Evolutionary conservation across 1,140 invertebrate species (phyloP).

Genomic region (Neodiprion pinetum): DNA sequence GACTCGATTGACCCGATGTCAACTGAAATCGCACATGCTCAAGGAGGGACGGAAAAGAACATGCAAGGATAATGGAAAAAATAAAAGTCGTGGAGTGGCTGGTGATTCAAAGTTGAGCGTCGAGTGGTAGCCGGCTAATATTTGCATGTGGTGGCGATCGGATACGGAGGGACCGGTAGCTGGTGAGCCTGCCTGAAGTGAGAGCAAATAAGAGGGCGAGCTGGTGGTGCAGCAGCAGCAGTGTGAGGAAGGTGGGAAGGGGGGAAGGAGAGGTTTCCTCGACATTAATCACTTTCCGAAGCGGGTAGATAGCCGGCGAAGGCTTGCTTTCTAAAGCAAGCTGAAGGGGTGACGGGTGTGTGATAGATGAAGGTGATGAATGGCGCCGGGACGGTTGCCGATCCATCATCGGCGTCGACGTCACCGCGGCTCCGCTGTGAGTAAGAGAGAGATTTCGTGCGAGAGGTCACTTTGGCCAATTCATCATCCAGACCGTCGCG

Average conservation of each 20-base stretch:
- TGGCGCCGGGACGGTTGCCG: slow-evolving; percentile 56
- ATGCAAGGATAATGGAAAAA: too few relatives aligned
- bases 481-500: slow-evolving; percentile 48
- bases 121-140: too few relatives aligned
- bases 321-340: slow-evolving; percentile 58
- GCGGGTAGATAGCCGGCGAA: slow-evolving; percentile 60
- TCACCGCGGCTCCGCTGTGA: slow-evolving; percentile 38
- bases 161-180: too few relatives aligned
- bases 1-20: too few relatives aligned
- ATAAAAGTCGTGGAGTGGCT: too few relatives aligned
- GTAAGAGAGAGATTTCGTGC: slow-evolving; percentile 55
- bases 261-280: slow-evolving; percentile 32
- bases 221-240: slow-evolving; percentile 30
- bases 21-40: too few relatives aligned
- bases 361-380: slow-evolving; percentile 63
- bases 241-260: too few relatives aligned
- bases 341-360: slow-evolving; percentile 54
- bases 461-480: slow-evolving; percentile 58
- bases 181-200: slow-evolving; percentile 22
- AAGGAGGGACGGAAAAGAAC: too few relatives aligned
- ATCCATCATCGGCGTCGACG: slow-evolving; percentile 59
- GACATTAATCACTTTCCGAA: slow-evolving; percentile 62
- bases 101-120: too few relatives aligned
- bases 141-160: too few relatives aligned
- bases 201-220: slow-evolving; percentile 50